Percentiles rank a stretch among this genome's conserved stretches.
Conservation (phyloP, 2,797 vertebrate genomes). For the Clarias laeviceps region DNA sequence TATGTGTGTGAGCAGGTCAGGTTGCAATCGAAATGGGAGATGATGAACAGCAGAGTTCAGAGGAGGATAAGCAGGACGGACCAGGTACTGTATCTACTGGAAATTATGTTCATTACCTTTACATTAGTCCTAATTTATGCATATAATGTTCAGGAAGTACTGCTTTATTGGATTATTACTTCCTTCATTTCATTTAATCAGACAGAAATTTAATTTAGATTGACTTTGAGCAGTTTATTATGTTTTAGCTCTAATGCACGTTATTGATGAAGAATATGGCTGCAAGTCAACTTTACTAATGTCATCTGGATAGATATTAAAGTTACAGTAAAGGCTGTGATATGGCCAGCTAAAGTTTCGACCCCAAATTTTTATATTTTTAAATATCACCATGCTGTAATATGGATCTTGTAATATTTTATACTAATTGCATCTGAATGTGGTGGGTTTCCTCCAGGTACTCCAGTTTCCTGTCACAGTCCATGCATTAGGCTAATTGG, state of each 20-base stretch:
- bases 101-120: not conserved
- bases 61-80: slow-evolving; percentile 83
- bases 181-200: not conserved
- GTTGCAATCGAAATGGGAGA: slow-evolving; percentile 84
- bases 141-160: too few relatives aligned
- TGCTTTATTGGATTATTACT: not conserved
- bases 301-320: slow-evolving; percentile 1
- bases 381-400: not conserved
- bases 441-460: too few relatives aligned
- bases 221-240: not conserved
- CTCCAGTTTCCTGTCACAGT: too few relatives aligned
- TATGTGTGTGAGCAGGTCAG: slow-evolving; percentile 68
- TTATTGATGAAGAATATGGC: not conserved
- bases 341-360: not conserved
- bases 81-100: slow-evolving; percentile 78
- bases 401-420: not conserved
- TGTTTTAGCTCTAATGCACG: not conserved
- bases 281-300: not conserved
- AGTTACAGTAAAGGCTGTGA: not conserved
- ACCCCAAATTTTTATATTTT: not conserved
- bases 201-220: too few relatives aligned
- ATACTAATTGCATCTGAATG: too few relatives aligned
- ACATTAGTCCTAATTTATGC: not conserved
- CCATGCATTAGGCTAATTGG: too few relatives aligned
- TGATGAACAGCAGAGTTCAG: slow-evolving; percentile 74